Conservation (phyloP, 2,888 invertebrate genomes). For the Icerya purchasi region DNA sequence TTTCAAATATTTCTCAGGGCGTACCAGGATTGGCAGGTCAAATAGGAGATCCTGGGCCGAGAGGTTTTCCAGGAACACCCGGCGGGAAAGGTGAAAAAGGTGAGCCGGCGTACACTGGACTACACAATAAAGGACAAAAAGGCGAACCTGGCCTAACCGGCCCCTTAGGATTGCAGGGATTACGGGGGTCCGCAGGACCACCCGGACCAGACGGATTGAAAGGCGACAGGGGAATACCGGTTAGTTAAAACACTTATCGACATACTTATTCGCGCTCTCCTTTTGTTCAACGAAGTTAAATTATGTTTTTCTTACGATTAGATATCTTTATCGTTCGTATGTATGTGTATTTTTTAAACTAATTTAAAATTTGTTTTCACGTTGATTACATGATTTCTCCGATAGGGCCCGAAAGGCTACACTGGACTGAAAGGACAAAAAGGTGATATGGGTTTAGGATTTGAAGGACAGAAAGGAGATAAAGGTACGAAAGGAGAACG, state of each 20-base stretch:
- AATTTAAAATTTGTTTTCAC: no score
- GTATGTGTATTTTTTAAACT: no score
- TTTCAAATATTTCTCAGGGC: no score
- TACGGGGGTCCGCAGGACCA: slow-evolving; percentile 39
- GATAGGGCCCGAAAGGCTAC: slow-evolving; percentile 45
- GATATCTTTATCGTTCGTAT: no score
- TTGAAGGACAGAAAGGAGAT: slow-evolving; percentile 36
- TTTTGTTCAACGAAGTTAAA: no score
- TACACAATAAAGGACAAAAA: slow-evolving; percentile 55
- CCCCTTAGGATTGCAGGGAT: slow-evolving; percentile 38
- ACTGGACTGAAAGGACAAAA: slow-evolving; percentile 42
- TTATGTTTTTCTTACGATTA: no score
- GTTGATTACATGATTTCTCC: no score
- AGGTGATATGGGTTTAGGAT: slow-evolving; percentile 29
- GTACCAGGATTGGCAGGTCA: slow-evolving; percentile 45
- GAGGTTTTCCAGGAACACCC: slow-evolving; percentile 43
- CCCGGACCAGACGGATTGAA: slow-evolving; percentile 35
- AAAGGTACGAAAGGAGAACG: slow-evolving; percentile 43
- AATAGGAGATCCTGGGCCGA: slow-evolving; percentile 48
- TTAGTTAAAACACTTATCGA: no score
- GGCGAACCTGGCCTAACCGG: slow-evolving; percentile 66
- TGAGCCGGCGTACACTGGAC: slow-evolving; percentile 50
- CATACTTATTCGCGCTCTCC: no score
- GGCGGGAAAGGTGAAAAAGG: slow-evolving; percentile 37
- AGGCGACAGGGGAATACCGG: slow-evolving; percentile 38